A percentile compares a stretch with the other conserved stretches of the same genome.
These are phyloP conservation scores for Cebus imitator DNA, from an alignment of 2,113 vertebrate genomes.

Conservation along the genomic window DNA sequence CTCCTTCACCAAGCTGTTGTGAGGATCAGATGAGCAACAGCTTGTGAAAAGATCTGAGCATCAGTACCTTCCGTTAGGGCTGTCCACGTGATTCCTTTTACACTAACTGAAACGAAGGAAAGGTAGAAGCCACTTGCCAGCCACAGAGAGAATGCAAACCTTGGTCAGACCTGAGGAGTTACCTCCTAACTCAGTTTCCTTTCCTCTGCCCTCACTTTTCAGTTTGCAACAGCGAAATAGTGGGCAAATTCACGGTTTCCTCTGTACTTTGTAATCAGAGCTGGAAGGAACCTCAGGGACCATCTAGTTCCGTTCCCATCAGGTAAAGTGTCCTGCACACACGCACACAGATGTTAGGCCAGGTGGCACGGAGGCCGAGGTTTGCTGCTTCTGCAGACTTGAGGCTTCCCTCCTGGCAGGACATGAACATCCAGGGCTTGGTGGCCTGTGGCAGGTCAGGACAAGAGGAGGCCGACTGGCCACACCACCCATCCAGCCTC, in stretches of 20 bases:
- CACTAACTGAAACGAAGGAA: neutral
- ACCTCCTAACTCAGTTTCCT: no score
- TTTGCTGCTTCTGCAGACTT: neutral
- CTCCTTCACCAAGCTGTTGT: neutral
- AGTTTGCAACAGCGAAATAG: neutral
- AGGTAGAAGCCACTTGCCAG: neutral
- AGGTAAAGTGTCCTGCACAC: neutral
- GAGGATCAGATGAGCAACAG: neutral
- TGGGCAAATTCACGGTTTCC: neutral
- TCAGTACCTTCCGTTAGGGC: neutral
- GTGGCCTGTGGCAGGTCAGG: slow-evolving; percentile 59
- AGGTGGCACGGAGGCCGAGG: neutral
- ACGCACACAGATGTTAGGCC: neutral
- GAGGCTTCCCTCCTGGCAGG: slow-evolving; percentile 50
- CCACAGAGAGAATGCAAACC: neutral
- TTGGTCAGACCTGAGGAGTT: neutral
- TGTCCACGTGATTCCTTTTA: no score
- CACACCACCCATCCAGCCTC: neutral
- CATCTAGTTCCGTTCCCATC: accelerated
- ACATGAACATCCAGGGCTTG: slow-evolving; percentile 57
- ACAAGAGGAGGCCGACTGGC: slow-evolving; percentile 42
- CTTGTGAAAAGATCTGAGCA: neutral
- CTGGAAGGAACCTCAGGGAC: neutral
- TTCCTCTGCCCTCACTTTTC: neutral
- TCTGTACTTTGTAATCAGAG: neutral